Conservation (phyloP, 2,797 vertebrate genomes). For the Rhyacichthys aspro region DNA sequence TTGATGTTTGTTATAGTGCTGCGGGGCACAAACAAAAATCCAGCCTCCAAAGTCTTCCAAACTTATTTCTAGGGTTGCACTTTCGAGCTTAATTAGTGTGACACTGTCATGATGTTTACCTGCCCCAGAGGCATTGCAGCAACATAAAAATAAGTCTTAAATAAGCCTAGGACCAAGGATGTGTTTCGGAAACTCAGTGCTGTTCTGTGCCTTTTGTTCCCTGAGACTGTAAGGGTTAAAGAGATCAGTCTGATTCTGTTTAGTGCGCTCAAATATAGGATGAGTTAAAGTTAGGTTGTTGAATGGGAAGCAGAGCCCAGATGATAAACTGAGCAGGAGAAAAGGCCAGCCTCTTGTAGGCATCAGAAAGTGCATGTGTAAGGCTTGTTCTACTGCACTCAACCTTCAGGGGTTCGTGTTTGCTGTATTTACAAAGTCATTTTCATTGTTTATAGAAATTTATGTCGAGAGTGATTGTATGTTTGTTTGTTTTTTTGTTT, state of each 20-base stretch:
- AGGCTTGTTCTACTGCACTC: too few species aligned
- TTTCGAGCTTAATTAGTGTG: slow-evolving; percentile 53
- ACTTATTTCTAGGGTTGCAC: slow-evolving; percentile 44
- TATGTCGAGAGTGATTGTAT: too few species aligned
- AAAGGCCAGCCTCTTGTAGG: too few species aligned
- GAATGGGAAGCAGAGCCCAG: too few species aligned
- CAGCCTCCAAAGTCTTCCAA: slow-evolving; percentile 47
- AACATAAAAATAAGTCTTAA: slow-evolving; percentile 51
- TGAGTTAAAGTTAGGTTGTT: not conserved
- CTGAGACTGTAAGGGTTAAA: not conserved
- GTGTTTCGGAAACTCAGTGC: not conserved
- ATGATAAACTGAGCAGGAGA: too few species aligned
- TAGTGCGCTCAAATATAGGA: not conserved
- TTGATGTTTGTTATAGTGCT: slow-evolving; percentile 65
- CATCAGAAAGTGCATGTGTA: too few species aligned
- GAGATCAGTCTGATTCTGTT: not conserved
- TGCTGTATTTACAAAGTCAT: too few species aligned
- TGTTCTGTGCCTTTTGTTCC: not conserved
- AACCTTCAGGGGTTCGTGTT: too few species aligned
- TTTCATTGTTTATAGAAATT: too few species aligned
- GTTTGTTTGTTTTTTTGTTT: too few species aligned
- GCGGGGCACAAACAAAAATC: slow-evolving; percentile 49
- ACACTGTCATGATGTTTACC: slow-evolving; percentile 57
- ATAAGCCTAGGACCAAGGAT: not conserved
- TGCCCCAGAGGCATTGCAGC: slow-evolving; percentile 29